Evolutionary conservation across 2,888 invertebrate genomes (phyloP).

Genomic region (Brenthis daphne): DNA sequence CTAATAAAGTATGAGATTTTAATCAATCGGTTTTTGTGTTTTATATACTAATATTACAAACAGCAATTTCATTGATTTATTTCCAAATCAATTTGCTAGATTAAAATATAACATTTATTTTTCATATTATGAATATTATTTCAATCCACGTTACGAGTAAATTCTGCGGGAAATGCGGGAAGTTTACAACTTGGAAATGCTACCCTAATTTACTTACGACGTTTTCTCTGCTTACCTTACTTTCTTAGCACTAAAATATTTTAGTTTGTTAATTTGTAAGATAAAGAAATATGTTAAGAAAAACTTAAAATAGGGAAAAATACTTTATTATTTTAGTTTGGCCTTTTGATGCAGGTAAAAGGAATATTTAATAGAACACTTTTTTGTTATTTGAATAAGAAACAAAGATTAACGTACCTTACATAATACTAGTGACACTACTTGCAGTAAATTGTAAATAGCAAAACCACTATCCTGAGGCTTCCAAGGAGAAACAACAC

Average conservation of each 20-base stretch:
- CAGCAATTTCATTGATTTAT: neutral
- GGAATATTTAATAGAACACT: no score
- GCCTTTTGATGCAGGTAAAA: no score
- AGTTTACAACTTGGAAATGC: slow-evolving; percentile 38
- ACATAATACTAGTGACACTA: no score
- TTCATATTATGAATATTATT: slow-evolving; percentile 31
- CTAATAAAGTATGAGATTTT: no score
- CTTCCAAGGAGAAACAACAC: no score
- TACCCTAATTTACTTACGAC: slow-evolving; percentile 39
- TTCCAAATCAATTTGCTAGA: slow-evolving; percentile 20
- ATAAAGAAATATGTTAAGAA: slow-evolving; percentile 1
- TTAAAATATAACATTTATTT: slow-evolving; percentile 24
- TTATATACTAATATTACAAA: neutral
- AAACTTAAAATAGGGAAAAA: no score
- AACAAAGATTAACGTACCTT: no score
- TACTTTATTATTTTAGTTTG: no score
- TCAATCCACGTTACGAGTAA: slow-evolving; percentile 31
- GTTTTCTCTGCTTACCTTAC: slow-evolving; percentile 33
- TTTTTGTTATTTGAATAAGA: no score
- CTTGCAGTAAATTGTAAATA: no score
- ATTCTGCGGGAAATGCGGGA: slow-evolving; percentile 29
- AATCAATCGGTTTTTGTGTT: no score
- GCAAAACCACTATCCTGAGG: no score
- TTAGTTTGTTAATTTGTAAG: slow-evolving; percentile 28
- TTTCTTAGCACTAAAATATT: slow-evolving; percentile 26